Conservation (phyloP, 2,113 vertebrate species). For the Anoura caudifer region DNA sequence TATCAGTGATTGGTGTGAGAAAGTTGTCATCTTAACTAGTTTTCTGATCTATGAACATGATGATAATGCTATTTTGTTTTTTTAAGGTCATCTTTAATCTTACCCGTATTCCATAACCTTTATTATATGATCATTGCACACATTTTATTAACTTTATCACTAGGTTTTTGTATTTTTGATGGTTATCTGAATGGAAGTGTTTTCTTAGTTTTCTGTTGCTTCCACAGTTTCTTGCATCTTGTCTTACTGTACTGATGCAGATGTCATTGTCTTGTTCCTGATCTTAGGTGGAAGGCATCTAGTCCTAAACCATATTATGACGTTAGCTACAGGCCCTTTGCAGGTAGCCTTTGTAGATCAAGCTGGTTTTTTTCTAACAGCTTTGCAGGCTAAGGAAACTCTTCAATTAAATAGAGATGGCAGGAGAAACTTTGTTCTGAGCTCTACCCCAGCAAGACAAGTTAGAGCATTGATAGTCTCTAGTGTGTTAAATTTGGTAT, state of each 20-base stretch:
- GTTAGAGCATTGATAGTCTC: background rate
- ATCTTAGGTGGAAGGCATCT: background rate
- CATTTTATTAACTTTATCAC: background rate
- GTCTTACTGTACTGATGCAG: background rate
- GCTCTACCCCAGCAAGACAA: background rate
- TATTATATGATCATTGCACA: background rate
- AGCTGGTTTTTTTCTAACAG: background rate
- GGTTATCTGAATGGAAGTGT: background rate
- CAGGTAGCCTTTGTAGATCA: background rate
- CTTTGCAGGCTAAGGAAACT: slow-evolving; percentile 11
- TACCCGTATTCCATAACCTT: background rate
- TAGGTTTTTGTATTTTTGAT: background rate
- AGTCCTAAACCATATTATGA: background rate
- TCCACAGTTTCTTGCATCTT: background rate
- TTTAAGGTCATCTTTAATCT: background rate
- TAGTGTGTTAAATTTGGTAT: background rate
- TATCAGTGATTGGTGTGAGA: background rate
- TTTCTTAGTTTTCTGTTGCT: background rate
- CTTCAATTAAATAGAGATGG: background rate
- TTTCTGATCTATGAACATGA: background rate
- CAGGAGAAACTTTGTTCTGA: background rate
- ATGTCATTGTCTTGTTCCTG: background rate
- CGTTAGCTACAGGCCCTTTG: background rate
- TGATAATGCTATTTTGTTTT: background rate
- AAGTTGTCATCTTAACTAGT: background rate